Evolutionary conservation across 2,888 invertebrate species (phyloP).

Genomic region (Cinara cedri): DNA sequence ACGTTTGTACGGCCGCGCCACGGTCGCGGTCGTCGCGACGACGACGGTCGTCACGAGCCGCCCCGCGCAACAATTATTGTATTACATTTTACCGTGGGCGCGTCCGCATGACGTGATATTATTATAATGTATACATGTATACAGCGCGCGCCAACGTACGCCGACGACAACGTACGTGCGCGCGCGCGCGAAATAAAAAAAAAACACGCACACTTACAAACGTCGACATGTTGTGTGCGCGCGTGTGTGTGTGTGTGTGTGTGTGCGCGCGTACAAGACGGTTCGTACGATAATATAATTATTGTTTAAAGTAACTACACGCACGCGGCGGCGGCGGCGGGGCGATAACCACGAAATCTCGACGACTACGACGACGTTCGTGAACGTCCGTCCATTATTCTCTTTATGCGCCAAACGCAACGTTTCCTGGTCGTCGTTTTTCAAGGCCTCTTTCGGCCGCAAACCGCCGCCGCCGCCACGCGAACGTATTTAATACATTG

Average conservation of each 20-base stretch:
- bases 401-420: constrained; percentile 12
- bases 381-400: constrained; percentile 46
- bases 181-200: background rate
- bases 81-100: constrained; percentile 43
- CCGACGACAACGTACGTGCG: background rate
- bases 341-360: constrained; percentile 42
- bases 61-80: constrained; percentile 53
- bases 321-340: background rate
- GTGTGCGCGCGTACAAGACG: background rate
- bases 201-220: no score
- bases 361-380: background rate
- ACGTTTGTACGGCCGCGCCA: background rate
- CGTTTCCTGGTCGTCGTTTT: constrained; percentile 51
- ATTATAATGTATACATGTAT: background rate
- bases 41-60: constrained; percentile 34
- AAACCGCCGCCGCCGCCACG: constrained; percentile 9
- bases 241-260: background rate
- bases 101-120: constrained; percentile 10
- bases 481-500: constrained; percentile 8
- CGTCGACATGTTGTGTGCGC: no score
- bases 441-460: constrained; percentile 40
- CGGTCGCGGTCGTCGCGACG: background rate
- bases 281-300: background rate
- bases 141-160: background rate
- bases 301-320: background rate